Evolutionary conservation across 2,113 vertebrate species (phyloP).

Genomic region (Cryptomyrus ogoouensis): DNA sequence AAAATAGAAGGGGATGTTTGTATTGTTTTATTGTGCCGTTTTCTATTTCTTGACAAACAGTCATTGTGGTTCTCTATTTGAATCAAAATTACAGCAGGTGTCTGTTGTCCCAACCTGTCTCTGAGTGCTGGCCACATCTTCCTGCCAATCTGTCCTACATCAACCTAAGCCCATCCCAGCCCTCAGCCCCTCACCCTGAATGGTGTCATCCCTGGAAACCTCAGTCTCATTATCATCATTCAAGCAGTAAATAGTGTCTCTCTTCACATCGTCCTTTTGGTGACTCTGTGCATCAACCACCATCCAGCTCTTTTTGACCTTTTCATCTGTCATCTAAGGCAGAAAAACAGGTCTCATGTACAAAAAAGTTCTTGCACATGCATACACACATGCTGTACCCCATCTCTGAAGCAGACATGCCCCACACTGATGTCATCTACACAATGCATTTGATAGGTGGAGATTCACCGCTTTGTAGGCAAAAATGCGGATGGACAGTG

Average conservation of each 20-base stretch:
- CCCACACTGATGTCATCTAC: background rate
- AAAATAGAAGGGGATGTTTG: too few species aligned
- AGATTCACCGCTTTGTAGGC: slow-evolving; percentile 87
- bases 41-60: too few species aligned
- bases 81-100: background rate
- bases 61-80: background rate
- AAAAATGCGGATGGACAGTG: slow-evolving; percentile 78
- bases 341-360: slow-evolving; percentile 2
- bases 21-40: too few species aligned
- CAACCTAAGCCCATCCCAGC: background rate
- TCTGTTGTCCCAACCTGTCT: background rate
- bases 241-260: slow-evolving; percentile 83
- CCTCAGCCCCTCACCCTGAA: slow-evolving; percentile 72
- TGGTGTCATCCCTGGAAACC: slow-evolving; percentile 75
- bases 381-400: background rate
- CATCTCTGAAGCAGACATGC: background rate
- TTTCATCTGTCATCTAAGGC: slow-evolving; percentile 76
- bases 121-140: background rate
- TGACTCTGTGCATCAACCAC: slow-evolving; percentile 77
- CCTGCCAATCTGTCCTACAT: background rate
- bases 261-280: slow-evolving; percentile 72
- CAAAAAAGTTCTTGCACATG: background rate
- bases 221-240: slow-evolving; percentile 94
- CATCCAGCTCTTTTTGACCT: slow-evolving; percentile 74
- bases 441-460: background rate